A percentile compares a stretch with the other conserved stretches of the same genome.
Conservation (phyloP, 2,797 vertebrate species). For the Macroramphosus scolopax region DNA sequence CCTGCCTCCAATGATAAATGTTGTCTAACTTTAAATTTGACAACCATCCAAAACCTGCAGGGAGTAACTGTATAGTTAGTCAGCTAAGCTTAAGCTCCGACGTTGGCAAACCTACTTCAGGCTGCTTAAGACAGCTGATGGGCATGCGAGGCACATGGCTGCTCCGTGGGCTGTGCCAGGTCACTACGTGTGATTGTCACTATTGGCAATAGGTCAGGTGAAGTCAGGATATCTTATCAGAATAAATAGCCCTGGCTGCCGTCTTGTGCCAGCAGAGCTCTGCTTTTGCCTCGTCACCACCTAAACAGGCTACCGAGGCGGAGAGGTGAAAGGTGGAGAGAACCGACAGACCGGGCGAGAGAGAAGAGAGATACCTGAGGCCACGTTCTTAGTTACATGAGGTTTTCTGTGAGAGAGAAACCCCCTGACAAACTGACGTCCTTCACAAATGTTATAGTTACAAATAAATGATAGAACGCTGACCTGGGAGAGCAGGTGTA, state of each 20-base stretch:
- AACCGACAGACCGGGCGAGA: constrained; percentile 1
- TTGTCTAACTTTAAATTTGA: constrained; percentile 8
- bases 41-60: constrained; percentile 21
- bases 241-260: constrained; percentile 43
- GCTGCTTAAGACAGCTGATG: constrained; percentile 44
- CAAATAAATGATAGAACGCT: too few species aligned
- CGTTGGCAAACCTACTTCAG: constrained; percentile 41
- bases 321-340: constrained; percentile 2
- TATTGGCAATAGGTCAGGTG: constrained; percentile 39
- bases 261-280: constrained; percentile 26
- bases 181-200: constrained; percentile 57
- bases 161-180: constrained; percentile 55
- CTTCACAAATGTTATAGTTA: too few species aligned
- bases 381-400: too few species aligned
- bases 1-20: not conserved
- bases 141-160: constrained; percentile 53
- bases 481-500: too few species aligned
- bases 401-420: too few species aligned
- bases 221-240: constrained; percentile 54
- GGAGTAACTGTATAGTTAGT: constrained; percentile 24
- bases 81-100: constrained; percentile 56
- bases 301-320: constrained; percentile 33
- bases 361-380: too few species aligned
- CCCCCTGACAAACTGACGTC: too few species aligned
- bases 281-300: constrained; percentile 48